Evolutionary conservation across 2,888 invertebrate species (phyloP).

Genomic region (Dioctria rufipes): DNA sequence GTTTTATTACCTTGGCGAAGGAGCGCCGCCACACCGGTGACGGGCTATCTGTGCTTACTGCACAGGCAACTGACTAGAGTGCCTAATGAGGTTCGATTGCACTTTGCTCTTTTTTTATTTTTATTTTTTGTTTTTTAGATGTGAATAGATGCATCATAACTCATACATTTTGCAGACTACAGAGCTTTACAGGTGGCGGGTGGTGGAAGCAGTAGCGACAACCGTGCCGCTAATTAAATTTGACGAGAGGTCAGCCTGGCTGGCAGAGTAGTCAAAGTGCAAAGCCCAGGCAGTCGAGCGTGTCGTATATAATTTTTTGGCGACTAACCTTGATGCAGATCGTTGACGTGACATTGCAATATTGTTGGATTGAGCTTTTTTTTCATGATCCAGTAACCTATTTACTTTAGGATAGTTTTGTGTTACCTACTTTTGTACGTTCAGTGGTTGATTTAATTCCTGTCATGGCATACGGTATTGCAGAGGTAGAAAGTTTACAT

Average conservation of each 20-base stretch:
- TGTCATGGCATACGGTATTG: no score
- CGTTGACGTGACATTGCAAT: slow-evolving; percentile 32
- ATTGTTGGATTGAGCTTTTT: not conserved
- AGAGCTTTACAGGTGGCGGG: slow-evolving; percentile 38
- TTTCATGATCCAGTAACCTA: slow-evolving; percentile 29
- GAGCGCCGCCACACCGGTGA: no score
- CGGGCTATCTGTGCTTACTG: no score
- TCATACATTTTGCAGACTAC: not conserved
- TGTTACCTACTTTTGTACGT: no score
- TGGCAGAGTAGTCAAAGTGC: slow-evolving; percentile 5
- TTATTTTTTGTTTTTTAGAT: no score
- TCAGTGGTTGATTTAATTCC: no score
- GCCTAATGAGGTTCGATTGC: slow-evolving; percentile 43
- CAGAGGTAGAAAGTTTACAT: no score
- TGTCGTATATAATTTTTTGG: slow-evolving; percentile 34
- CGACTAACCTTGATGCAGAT: slow-evolving; percentile 27
- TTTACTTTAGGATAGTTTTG: not conserved
- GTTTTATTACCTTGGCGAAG: slow-evolving; percentile 24
- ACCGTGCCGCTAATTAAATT: slow-evolving; percentile 45
- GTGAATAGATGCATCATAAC: not conserved
- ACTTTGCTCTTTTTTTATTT: not conserved
- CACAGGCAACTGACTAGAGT: not conserved
- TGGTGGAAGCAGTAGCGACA: not conserved
- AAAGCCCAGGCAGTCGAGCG: slow-evolving; percentile 40
- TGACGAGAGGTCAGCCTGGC: slow-evolving; percentile 35